Evolutionary conservation across 1,140 invertebrate species (phyloP).

Genomic region (Pseudomyrmex flavicornis): DNA sequence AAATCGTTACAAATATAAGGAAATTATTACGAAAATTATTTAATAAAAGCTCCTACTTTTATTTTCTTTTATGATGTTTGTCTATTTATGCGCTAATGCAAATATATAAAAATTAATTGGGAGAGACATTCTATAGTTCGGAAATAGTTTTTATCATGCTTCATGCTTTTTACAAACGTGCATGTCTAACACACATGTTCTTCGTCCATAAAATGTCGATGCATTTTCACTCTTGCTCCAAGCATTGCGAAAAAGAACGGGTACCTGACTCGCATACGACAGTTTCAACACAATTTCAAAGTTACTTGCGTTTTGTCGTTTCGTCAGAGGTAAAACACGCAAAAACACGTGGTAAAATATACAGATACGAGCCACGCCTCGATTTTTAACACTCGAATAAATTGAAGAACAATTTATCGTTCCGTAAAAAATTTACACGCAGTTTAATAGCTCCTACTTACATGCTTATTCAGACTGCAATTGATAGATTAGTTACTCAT

Average conservation of each 20-base stretch:
- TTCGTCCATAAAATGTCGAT: slow-evolving; percentile 25
- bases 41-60: neutral
- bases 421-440: neutral
- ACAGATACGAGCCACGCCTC: neutral
- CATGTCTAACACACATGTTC: neutral
- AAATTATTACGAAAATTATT: too few species aligned
- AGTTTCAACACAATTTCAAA: slow-evolving; percentile 62
- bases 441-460: neutral
- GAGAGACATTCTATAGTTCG: too few species aligned
- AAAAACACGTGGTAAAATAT: neutral
- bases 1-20: neutral
- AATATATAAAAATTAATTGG: neutral
- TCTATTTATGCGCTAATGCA: neutral
- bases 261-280: slow-evolving; percentile 29
- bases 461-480: neutral
- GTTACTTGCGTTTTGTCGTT: slow-evolving; percentile 27
- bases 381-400: neutral
- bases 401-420: neutral
- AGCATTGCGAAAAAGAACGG: slow-evolving; percentile 51
- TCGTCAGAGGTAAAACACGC: neutral
- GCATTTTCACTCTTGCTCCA: slow-evolving; percentile 60
- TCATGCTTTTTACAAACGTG: neutral
- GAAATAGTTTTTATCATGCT: neutral
- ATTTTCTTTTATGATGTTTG: neutral
- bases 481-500: neutral